These are phyloP conservation scores for Cloeon dipterum DNA, from an alignment of 2,888 invertebrate species.

Conservation along the genomic window DNA sequence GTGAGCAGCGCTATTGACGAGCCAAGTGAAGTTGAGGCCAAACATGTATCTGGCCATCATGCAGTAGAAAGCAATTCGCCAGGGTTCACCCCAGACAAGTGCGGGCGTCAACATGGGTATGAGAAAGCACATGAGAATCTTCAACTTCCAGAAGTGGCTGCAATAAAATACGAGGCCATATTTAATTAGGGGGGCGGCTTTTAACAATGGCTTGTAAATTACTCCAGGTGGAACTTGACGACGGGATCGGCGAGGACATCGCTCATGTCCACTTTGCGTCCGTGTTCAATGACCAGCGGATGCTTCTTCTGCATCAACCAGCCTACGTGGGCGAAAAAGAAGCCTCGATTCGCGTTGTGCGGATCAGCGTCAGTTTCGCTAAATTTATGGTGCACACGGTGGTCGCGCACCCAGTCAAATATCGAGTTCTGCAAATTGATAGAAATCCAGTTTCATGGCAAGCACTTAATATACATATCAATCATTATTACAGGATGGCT, in stretches of 20 bases:
- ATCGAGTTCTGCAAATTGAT: conserved; percentile 19
- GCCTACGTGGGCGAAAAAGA: conserved; percentile 82
- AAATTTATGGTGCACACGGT: conserved; percentile 23
- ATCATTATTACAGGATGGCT: no score
- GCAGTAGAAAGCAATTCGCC: conserved; percentile 21
- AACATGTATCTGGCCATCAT: conserved; percentile 24
- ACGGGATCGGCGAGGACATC: conserved; percentile 60
- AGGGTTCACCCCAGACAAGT: conserved; percentile 28
- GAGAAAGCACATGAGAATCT: conserved; percentile 27
- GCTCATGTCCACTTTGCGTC: conserved; percentile 55
- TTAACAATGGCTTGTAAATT: conserved; percentile 9
- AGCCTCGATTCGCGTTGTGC: conserved; percentile 57
- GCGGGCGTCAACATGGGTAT: conserved; percentile 30
- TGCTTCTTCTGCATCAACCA: conserved; percentile 84
- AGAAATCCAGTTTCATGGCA: no score
- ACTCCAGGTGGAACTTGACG: conserved; percentile 54
- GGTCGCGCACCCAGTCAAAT: conserved; percentile 19
- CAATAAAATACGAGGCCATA: conserved; percentile 6
- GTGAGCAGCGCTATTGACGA: conserved; percentile 34
- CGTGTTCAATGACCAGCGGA: conserved; percentile 56
- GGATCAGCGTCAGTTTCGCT: conserved; percentile 62
- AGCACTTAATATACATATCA: no score
- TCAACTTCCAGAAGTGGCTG: conserved; percentile 25
- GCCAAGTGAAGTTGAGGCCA: conserved; percentile 29
- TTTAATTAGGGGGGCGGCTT: neutral